Conservation (phyloP, 1,140 invertebrate genomes). For the Aplysia californica region DNA sequence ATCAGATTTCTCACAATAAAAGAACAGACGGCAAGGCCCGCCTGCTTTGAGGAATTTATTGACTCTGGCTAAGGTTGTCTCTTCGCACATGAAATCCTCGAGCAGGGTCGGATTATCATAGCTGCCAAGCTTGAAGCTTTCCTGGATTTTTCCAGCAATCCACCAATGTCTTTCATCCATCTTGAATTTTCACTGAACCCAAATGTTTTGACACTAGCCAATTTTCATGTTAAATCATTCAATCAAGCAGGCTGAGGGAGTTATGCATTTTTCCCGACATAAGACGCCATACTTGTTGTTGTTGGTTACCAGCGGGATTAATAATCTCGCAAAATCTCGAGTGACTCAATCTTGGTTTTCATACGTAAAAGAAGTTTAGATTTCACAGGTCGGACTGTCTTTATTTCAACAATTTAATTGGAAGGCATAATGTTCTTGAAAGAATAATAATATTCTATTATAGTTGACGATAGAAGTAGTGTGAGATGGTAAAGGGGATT, state of each 20-base stretch:
- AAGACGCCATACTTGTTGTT: conserved; percentile 54
- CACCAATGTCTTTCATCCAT: conserved; percentile 70
- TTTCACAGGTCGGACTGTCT: neutral
- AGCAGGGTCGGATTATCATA: conserved; percentile 63
- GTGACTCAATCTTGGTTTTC: neutral
- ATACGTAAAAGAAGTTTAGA: neutral
- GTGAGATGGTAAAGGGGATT: too few species aligned
- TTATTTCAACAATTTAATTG: neutral
- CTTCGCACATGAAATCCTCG: conserved; percentile 66
- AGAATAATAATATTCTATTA: neutral
- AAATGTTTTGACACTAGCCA: neutral
- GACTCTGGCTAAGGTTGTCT: conserved; percentile 57
- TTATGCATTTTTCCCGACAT: conserved; percentile 16
- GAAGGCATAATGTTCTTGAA: neutral
- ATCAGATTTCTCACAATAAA: conserved; percentile 62
- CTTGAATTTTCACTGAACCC: conserved; percentile 17
- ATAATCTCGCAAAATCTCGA: conserved; percentile 20
- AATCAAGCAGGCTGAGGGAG: neutral
- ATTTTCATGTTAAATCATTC: neutral
- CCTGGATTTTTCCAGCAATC: conserved; percentile 66
- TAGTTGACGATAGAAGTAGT: neutral
- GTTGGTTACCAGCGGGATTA: conserved; percentile 51
- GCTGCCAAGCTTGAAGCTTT: conserved; percentile 65
- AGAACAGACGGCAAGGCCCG: conserved; percentile 64
- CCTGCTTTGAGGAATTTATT: conserved; percentile 63